Evolutionary conservation across 1,140 invertebrate species (phyloP), one percentile per base, ranked within the genome.

Genomic region (Arion vulgaris): DNA sequence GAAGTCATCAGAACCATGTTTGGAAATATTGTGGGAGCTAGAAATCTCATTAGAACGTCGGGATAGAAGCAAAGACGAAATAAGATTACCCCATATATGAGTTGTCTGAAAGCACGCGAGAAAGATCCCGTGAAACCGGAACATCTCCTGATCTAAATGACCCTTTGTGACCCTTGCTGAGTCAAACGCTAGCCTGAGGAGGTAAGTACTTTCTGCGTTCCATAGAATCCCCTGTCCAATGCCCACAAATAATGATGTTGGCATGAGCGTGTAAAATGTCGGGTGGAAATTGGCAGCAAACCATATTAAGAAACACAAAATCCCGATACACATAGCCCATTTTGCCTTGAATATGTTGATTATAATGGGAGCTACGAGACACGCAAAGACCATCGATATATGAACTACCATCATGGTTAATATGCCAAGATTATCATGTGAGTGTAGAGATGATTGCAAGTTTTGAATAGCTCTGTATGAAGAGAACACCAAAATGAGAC

Each of bases 61-160:
- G 1, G 78, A 71, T n/a, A 92, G 82, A 41, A 91, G 84, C 51
- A 92, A 75, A 0, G 90, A 91, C 2, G 91, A 91, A 53, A 92
- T 88, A 2, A 92, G 85, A 82, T 92, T 92, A 7, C 91, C 91
- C 90, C 90, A 92, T 45, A 92, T 90, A 85, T 92, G 91, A n/a
- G 91, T 92, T 15, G 91, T 91, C 77, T 92, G 91, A 83, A 92
- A 91, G 80, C 91, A 91, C 19, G 91, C 91, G n/a, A 92, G 83
- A 84, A 92, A 92, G 81, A 92, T 88, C 19, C 91, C 91, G 81
- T 92, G 90, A 76, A 91, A 92, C n/a, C 90, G 85, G 74, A 91
- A 91, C 82, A 91, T 87, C 75, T 92, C 89, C 34, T 88, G 87
- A 45, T 91, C 90, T 28, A 90, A 80, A 32, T 88, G 83, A 41